Evolutionary conservation across 2,888 invertebrate genomes (phyloP).

Genomic region (Phortica okadai): DNA sequence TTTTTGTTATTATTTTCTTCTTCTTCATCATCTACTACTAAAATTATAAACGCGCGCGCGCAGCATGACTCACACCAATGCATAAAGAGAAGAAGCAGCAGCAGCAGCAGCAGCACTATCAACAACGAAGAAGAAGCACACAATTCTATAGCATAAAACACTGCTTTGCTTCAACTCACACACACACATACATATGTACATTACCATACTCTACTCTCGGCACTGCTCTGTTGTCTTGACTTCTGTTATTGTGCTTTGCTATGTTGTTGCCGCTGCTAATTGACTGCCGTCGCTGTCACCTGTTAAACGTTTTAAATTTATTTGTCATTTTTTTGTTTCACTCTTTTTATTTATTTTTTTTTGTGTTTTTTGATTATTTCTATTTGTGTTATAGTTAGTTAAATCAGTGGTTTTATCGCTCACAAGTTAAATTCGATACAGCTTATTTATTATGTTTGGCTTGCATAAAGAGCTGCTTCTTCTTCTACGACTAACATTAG

Average conservation of each 20-base stretch:
- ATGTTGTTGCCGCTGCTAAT: slow-evolving; percentile 38
- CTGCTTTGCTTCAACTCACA: too few relatives aligned
- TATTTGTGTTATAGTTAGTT: neutral
- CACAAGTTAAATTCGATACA: neutral
- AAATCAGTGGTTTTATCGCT: neutral
- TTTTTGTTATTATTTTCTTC: slow-evolving; percentile 46
- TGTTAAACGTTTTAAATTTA: neutral
- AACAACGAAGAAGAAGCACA: neutral
- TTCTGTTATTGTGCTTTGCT: neutral
- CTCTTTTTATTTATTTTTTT: neutral
- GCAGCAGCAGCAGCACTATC: neutral
- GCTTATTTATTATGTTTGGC: neutral
- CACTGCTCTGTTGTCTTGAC: neutral
- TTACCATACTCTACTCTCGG: neutral
- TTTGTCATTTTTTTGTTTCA: neutral
- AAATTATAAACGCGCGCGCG: too few relatives aligned
- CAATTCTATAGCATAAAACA: too few relatives aligned
- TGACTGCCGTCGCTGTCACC: slow-evolving; percentile 1
- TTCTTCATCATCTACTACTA: neutral
- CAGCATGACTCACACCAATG: too few relatives aligned
- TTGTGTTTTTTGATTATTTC: slow-evolving; percentile 38
- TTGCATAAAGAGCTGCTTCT: neutral
- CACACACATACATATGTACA: too few relatives aligned
- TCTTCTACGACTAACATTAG: too few relatives aligned
- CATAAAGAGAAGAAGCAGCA: slow-evolving; percentile 3